phyloP scores from a whole-genome alignment of 2,113 vertebrate species.

The Chelonoidis abingdonii region DNA sequence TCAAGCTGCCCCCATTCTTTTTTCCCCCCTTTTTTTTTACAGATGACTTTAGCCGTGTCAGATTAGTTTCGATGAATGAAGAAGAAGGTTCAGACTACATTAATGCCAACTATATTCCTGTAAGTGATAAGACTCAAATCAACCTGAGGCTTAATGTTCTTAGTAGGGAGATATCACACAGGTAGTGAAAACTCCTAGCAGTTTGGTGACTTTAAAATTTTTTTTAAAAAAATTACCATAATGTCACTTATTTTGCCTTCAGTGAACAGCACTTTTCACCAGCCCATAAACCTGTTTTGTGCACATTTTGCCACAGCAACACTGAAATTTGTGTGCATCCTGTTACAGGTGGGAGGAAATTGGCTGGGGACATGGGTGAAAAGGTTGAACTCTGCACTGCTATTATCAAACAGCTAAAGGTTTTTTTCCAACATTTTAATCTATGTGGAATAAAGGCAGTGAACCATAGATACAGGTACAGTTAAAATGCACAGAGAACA shows the following conservation, averaged over 20 bases:
- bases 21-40: neutral
- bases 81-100: slow-evolving; percentile 97
- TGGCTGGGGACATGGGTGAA: neutral
- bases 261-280: neutral
- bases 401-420: neutral
- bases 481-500: neutral
- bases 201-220: neutral
- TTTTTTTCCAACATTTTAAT: neutral
- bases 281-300: neutral
- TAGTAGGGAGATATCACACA: neutral
- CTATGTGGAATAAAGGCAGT: neutral
- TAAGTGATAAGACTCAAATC: slow-evolving; percentile 74
- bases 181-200: neutral
- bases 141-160: neutral
- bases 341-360: neutral
- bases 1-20: rapidly evolving
- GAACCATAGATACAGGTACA: neutral
- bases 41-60: slow-evolving; percentile 98
- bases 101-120: slow-evolving; percentile 97
- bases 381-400: neutral
- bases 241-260: neutral
- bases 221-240: neutral
- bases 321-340: neutral
- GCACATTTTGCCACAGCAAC: neutral
- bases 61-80: slow-evolving; percentile 90